Evolutionary conservation across 2,113 vertebrate genomes (phyloP).

Genomic region (Limnothrissa miodon): DNA sequence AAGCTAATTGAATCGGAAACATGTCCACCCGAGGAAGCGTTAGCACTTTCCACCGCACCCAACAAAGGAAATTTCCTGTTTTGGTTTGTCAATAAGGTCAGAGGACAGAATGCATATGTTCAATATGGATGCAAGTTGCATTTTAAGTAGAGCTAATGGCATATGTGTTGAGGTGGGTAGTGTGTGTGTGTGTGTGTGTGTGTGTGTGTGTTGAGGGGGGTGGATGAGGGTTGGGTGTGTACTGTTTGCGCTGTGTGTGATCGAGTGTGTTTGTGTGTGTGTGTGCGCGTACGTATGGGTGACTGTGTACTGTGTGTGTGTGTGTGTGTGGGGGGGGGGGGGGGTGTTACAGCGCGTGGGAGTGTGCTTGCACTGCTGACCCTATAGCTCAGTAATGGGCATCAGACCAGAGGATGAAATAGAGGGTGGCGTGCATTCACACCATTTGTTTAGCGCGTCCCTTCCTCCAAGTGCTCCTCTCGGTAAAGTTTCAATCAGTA

Average conservation of each 20-base stretch:
- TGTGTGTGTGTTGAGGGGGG: conserved; percentile 15
- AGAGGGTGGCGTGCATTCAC: background rate
- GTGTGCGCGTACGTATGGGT: too few relatives aligned
- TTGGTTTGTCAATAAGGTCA: conserved; percentile 75
- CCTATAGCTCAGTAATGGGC: background rate
- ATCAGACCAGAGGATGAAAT: background rate
- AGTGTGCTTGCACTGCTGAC: background rate
- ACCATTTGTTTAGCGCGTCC: background rate
- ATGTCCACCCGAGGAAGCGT: conserved; percentile 97
- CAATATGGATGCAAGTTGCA: conserved; percentile 10
- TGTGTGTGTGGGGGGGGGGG: background rate
- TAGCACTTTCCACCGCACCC: conserved; percentile 86
- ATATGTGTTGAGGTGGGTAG: background rate
- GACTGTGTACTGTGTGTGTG: conserved; percentile 21
- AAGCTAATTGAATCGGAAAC: conserved; percentile 99
- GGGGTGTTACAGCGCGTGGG: background rate
- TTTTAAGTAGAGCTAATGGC: background rate
- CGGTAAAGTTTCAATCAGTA: conserved; percentile 36
- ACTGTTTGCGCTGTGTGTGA: conserved; percentile 19
- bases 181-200: conserved; percentile 14
- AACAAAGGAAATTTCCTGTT: conserved; percentile 78
- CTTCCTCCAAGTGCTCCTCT: background rate
- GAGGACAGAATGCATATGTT: conserved; percentile 63
- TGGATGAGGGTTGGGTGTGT: conserved; percentile 19
- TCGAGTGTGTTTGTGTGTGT: conserved; percentile 12